These are phyloP conservation scores for Artibeus jamaicensis DNA, from an alignment of 2,797 vertebrate genomes.

Conservation along the genomic window DNA sequence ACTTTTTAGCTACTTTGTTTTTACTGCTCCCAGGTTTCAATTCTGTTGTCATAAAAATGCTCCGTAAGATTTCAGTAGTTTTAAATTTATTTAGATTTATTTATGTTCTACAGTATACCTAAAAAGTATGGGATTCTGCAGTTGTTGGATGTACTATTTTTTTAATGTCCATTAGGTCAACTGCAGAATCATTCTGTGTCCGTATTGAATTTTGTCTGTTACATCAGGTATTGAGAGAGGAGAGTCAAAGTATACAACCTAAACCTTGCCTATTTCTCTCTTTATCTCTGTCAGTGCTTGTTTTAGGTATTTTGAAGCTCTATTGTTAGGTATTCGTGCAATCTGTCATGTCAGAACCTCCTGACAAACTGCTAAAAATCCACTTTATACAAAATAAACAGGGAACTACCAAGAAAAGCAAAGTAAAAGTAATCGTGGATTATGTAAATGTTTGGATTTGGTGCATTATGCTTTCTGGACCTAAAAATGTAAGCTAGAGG, in stretches of 20 bases:
- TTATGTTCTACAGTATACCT: neutral
- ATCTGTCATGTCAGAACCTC: neutral
- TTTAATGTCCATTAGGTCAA: neutral
- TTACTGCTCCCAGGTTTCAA: neutral
- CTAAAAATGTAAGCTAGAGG: neutral
- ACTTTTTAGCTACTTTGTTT: neutral
- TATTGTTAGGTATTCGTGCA: neutral
- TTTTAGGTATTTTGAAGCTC: neutral
- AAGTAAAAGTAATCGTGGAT: neutral
- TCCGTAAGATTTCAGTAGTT: neutral
- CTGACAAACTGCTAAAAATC: neutral
- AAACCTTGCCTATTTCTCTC: neutral
- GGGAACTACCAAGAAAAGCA: neutral
- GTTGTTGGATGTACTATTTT: neutral
- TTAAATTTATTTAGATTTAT: neutral
- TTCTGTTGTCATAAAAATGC: neutral
- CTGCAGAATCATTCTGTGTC: neutral
- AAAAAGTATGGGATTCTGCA: neutral
- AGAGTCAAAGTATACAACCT: neutral
- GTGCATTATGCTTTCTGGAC: neutral
- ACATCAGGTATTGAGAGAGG: neutral
- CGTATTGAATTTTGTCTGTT: neutral
- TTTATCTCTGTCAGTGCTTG: neutral
- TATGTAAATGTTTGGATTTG: neutral
- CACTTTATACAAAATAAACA: slow-evolving; percentile 4